Conservation (phyloP, 2,888 invertebrate species). For the Lasioglossum pauxillum region DNA sequence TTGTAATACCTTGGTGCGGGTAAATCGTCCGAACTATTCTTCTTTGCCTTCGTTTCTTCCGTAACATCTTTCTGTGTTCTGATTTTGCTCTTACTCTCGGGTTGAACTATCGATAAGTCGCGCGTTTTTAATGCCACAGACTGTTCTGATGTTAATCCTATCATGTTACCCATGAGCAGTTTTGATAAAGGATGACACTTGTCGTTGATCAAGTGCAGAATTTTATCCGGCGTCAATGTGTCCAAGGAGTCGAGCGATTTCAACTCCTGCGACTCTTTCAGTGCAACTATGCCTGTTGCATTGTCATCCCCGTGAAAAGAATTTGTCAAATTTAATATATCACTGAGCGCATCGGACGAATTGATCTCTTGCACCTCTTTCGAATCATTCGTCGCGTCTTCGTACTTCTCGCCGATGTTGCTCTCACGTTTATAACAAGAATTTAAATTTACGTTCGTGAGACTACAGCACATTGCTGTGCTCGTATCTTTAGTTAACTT, state of each 20-base stretch:
- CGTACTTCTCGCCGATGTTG: neutral
- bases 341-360: neutral
- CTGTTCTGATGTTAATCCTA: conserved; percentile 77
- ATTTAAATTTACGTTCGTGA: conserved; percentile 2
- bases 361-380: conserved; percentile 2
- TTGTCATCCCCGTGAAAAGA: conserved; percentile 26
- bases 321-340: conserved; percentile 14
- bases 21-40: conserved; percentile 50
- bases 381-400: conserved; percentile 14
- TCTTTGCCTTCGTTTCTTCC: conserved; percentile 38
- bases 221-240: conserved; percentile 78
- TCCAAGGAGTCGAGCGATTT: conserved; percentile 65
- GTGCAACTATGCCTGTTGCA: neutral
- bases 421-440: conserved; percentile 17
- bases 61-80: neutral
- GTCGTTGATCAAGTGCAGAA: conserved; percentile 78
- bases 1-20: conserved; percentile 44
- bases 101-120: neutral
- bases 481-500: conserved; percentile 15
- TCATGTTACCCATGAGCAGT: conserved; percentile 80
- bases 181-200: conserved; percentile 80
- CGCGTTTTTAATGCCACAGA: conserved; percentile 63
- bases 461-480: neutral
- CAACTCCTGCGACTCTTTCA: conserved; percentile 26
- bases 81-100: conserved; percentile 24